Conservation (phyloP, 2,113 vertebrate species). For the Thryonomys swinderianus region DNA sequence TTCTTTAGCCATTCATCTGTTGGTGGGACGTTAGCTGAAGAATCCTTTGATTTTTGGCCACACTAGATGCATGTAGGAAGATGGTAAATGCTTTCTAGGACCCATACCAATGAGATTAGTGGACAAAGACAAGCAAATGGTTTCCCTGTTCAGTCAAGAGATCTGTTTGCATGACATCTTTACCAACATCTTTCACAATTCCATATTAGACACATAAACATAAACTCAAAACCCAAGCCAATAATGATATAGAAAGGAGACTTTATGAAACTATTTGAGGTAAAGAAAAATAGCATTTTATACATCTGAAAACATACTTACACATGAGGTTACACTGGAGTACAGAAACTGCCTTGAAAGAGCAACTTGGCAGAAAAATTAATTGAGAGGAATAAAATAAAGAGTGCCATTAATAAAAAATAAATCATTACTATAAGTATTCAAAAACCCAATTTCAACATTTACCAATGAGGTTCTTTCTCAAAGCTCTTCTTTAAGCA, state of each 20-base stretch:
- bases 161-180: neutral
- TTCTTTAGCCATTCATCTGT: neutral
- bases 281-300: neutral
- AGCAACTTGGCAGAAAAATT: conserved; percentile 29
- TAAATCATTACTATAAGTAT: conserved; percentile 12
- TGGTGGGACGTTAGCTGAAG: neutral
- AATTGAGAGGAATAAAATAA: neutral
- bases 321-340: neutral
- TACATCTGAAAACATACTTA: neutral
- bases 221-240: neutral
- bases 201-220: neutral
- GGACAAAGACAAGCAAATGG: neutral
- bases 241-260: neutral
- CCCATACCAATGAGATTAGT: neutral
- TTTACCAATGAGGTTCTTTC: conserved; percentile 57
- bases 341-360: neutral
- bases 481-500: conserved; percentile 72
- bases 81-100: neutral
- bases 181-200: neutral
- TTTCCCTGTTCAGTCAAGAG: neutral
- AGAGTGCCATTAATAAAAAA: neutral
- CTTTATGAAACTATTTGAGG: neutral
- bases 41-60: neutral
- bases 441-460: conserved; percentile 51
- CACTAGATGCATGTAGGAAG: neutral